Base-by-base conservation (phyloP, 2,888 invertebrate genomes). In the Geotrupes spiniger region DNA sequence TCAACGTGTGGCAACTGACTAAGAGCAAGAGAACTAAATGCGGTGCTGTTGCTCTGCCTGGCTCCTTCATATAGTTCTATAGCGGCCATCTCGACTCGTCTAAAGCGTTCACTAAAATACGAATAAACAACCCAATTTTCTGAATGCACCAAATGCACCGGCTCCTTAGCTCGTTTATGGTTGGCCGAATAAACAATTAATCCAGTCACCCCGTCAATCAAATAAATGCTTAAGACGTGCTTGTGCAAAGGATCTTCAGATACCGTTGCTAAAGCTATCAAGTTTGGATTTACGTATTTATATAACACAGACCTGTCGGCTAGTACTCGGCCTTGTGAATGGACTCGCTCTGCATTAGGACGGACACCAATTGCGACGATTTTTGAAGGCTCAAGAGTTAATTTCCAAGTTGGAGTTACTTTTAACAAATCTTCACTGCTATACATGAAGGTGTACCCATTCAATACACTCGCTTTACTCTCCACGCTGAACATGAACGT, bases 241-340 rank as follows among this genome's bases (percentile, higher is more conserved):
- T 90, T 91, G 60, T 89, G 85, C 42, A 83, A 69, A 5, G 79
- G 78, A 65, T 92, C 90, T 10, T 82, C 79, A 21, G 86, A 85
- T 65, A 90, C 82, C 0, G 92, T 88, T 16, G 90, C 81, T 53
- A 96, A 79, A 9, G 92, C 91, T 53, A 96, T 84, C 56, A 99
- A 78, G 76, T 99, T 99, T 17, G 99, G 99, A 79, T 99, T 99
- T 59, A 92, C 82, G 73, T 99, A 98, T 75, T 99, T 99, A 78
- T 99, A 99, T 27, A 98, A 82, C 43, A 99, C 99, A 61, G 92
- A 92, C 53, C 99, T 82, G 77, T 99, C 98, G 26, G 89, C 89
- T 57, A 98, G 77, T 40, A 97, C 97, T 57, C 94, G 82, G 15
- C 98, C 99, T 69, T 95, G 93, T 1, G 96, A 95, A 73, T 97